Evolutionary conservation across 2,888 invertebrate species (phyloP).

Genomic region (Tinea pellionella): DNA sequence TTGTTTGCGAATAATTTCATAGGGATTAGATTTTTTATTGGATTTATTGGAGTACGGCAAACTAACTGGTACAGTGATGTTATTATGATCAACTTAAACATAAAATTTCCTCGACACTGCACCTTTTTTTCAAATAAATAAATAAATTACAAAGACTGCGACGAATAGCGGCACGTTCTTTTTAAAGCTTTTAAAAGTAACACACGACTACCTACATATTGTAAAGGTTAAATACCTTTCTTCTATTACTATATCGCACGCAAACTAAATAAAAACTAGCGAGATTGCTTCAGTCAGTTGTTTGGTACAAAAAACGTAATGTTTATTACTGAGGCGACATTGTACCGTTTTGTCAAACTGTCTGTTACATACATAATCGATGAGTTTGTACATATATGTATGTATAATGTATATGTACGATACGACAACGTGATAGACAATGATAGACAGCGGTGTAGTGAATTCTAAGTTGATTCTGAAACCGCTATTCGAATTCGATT

Average conservation of each 20-base stretch:
- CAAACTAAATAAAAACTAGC: not conserved
- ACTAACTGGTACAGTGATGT: too few relatives aligned
- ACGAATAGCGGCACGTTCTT: not conserved
- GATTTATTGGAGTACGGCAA: too few relatives aligned
- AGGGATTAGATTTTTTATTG: too few relatives aligned
- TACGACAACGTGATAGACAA: not conserved
- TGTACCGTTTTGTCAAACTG: constrained; percentile 12
- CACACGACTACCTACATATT: not conserved
- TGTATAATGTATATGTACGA: too few relatives aligned
- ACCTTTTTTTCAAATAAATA: too few relatives aligned
- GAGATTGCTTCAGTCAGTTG: not conserved
- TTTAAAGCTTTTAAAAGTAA: not conserved
- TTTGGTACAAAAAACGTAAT: not conserved
- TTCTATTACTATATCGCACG: not conserved
- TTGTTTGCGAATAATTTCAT: too few relatives aligned
- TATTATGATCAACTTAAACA: too few relatives aligned
- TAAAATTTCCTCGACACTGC: too few relatives aligned
- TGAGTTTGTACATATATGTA: not conserved
- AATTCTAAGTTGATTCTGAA: not conserved
- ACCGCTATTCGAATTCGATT: not conserved
- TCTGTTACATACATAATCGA: constrained; percentile 11
- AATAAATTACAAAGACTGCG: too few relatives aligned
- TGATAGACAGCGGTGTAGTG: not conserved
- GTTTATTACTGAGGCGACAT: constrained; percentile 1
- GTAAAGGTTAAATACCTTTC: not conserved